A percentile compares a stretch with the other conserved stretches of the same genome.
Conservation (phyloP, 2,797 vertebrate genomes). For the Sparidentex hasta region DNA sequence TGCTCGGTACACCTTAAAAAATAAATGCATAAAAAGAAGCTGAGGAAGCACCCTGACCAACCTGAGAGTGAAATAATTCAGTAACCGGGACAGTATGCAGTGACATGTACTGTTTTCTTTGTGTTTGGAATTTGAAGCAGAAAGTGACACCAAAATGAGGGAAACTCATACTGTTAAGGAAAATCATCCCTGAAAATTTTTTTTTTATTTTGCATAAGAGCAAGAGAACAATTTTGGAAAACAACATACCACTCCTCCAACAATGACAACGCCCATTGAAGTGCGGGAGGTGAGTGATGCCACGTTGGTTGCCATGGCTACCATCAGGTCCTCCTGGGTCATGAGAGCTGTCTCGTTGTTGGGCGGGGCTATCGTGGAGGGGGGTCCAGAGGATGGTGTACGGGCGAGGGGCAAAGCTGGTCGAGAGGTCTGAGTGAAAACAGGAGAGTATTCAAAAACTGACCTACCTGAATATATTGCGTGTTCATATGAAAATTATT, state of each 20-base stretch:
- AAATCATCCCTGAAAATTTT: neutral
- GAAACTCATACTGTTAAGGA: neutral
- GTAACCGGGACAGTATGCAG: neutral
- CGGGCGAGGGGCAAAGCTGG: constrained; percentile 86
- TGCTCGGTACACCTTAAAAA: constrained; percentile 89
- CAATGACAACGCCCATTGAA: constrained; percentile 91
- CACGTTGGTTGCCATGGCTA: constrained; percentile 89
- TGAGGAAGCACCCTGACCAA: neutral
- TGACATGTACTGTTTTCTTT: neutral
- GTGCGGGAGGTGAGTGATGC: constrained; percentile 95
- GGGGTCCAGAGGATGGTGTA: constrained; percentile 86
- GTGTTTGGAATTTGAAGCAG: too few species aligned
- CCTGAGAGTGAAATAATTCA: neutral
- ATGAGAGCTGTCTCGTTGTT: constrained; percentile 79
- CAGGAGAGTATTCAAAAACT: neutral
- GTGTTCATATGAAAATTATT: neutral
- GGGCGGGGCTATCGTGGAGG: constrained; percentile 74
- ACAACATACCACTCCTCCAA: constrained; percentile 94
- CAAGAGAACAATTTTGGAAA: neutral
- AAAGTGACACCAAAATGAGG: too few species aligned
- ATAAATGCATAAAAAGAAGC: neutral
- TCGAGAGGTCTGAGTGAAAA: constrained; percentile 66
- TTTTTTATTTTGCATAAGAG: neutral
- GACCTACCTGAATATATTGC: too few species aligned
- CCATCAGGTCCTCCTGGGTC: constrained; percentile 92